These are phyloP conservation scores for Chloropsis hardwickii DNA, from an alignment of 2,113 vertebrate genomes.

Conservation along the genomic window DNA sequence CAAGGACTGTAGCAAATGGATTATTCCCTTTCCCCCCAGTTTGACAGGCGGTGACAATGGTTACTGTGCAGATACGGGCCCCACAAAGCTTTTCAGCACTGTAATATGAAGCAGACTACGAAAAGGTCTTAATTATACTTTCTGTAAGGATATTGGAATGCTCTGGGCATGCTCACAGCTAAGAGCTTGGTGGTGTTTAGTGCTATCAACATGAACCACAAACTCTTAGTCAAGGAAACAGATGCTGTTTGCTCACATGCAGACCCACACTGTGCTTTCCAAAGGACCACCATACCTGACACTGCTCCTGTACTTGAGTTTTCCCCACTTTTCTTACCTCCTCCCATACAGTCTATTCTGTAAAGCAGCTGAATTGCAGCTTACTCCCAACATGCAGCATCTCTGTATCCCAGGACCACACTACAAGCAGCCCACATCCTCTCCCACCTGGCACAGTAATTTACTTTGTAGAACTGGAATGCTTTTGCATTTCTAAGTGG, in stretches of 20 bases:
- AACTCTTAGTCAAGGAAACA: not conserved
- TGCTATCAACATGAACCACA: not conserved
- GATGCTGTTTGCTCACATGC: not conserved
- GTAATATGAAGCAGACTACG: constrained; percentile 34
- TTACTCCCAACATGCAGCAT: not conserved
- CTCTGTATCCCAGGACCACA: not conserved
- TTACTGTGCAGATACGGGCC: constrained; percentile 4
- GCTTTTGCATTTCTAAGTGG: not conserved
- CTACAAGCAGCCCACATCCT: not conserved
- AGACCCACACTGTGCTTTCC: not conserved
- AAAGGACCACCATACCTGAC: not conserved
- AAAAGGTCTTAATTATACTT: constrained; percentile 29
- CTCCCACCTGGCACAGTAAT: not conserved
- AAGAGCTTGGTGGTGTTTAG: not conserved
- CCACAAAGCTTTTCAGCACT: constrained; percentile 43
- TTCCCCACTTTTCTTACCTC: not conserved
- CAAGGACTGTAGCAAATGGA: constrained; percentile 17
- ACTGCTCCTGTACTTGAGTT: not conserved
- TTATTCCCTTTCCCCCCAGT: constrained; percentile 35
- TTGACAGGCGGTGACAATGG: constrained; percentile 35
- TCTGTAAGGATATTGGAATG: not conserved
- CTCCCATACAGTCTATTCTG: not conserved
- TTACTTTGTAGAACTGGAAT: not conserved
- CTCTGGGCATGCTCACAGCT: not conserved
- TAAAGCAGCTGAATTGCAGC: not conserved